Conservation (phyloP, 2,888 invertebrate species). For the Nemapogon koenigi region DNA sequence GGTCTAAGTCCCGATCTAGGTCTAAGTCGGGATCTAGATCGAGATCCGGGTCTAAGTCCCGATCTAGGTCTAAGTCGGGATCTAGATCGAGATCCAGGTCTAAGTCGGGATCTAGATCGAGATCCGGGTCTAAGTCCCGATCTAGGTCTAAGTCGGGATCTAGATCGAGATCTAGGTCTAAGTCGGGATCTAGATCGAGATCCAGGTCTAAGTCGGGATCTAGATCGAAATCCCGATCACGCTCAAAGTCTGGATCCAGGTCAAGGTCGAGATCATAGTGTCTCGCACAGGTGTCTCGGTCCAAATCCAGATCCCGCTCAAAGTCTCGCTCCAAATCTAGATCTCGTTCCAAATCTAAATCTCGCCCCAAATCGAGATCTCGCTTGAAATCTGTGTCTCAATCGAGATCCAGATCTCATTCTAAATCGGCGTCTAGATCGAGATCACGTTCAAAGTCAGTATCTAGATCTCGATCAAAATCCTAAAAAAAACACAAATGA, state of each 20-base stretch:
- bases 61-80: slow-evolving; percentile 27
- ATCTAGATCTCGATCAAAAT: no score
- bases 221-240: slow-evolving; percentile 37
- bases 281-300: slow-evolving; percentile 5
- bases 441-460: slow-evolving; percentile 23
- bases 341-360: slow-evolving; percentile 36
- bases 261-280: slow-evolving; percentile 28
- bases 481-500: no score
- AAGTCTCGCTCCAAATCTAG: slow-evolving; percentile 31
- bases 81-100: slow-evolving; percentile 27
- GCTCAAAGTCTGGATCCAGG: slow-evolving; percentile 28
- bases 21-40: slow-evolving; percentile 47
- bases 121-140: slow-evolving; percentile 23
- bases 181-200: slow-evolving; percentile 27
- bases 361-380: slow-evolving; percentile 35
- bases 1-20: slow-evolving; percentile 35
- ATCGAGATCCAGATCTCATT: slow-evolving; percentile 41
- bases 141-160: slow-evolving; percentile 38
- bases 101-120: slow-evolving; percentile 32
- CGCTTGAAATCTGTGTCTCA: slow-evolving; percentile 31
- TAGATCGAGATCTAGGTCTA: slow-evolving; percentile 39
- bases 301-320: slow-evolving; percentile 15
- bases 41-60: slow-evolving; percentile 29
- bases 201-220: slow-evolving; percentile 36
- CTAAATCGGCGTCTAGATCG: slow-evolving; percentile 26